phyloP scores from a whole-genome alignment of 1,140 invertebrate genomes.

The Dermatophagoides farinae region DNA sequence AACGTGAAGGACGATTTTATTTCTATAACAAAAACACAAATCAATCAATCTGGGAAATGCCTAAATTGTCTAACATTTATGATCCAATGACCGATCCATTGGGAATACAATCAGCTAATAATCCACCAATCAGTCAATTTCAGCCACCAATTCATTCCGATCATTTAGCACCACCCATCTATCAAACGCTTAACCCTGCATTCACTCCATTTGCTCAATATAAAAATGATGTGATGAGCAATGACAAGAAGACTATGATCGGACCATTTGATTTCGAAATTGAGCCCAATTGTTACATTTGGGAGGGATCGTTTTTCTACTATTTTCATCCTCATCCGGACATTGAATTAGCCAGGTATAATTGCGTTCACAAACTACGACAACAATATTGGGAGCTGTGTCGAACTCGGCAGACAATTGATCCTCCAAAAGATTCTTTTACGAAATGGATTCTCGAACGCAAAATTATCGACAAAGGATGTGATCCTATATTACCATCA shows the following conservation, averaged over 20 bases:
- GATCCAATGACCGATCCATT: constrained; percentile 76
- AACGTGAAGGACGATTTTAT: constrained; percentile 76
- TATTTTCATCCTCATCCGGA: constrained; percentile 76
- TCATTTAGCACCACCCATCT: constrained; percentile 21
- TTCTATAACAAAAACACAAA: constrained; percentile 89
- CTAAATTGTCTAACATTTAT: constrained; percentile 41
- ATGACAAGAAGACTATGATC: constrained; percentile 25
- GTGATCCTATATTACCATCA: constrained; percentile 68
- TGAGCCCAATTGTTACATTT: constrained; percentile 77
- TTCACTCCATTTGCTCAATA: constrained; percentile 23
- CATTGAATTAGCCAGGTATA: constrained; percentile 56
- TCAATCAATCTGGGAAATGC: constrained; percentile 84
- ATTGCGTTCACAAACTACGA: constrained; percentile 55
- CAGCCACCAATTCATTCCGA: constrained; percentile 27
- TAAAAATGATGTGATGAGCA: constrained; percentile 31
- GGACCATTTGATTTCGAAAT: constrained; percentile 91
- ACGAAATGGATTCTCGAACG: constrained; percentile 88
- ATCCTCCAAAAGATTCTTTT: constrained; percentile 85
- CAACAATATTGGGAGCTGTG: constrained; percentile 83
- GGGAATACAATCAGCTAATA: constrained; percentile 43
- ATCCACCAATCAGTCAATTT: background rate
- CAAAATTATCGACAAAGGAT: constrained; percentile 56
- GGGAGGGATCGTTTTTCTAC: constrained; percentile 55
- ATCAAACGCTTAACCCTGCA: background rate
- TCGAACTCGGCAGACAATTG: constrained; percentile 75